A percentile compares a stretch with the other conserved stretches of the same genome.
phyloP scores from a whole-genome alignment of 2,113 vertebrate genomes.

The Mormyrus iriodes region DNA sequence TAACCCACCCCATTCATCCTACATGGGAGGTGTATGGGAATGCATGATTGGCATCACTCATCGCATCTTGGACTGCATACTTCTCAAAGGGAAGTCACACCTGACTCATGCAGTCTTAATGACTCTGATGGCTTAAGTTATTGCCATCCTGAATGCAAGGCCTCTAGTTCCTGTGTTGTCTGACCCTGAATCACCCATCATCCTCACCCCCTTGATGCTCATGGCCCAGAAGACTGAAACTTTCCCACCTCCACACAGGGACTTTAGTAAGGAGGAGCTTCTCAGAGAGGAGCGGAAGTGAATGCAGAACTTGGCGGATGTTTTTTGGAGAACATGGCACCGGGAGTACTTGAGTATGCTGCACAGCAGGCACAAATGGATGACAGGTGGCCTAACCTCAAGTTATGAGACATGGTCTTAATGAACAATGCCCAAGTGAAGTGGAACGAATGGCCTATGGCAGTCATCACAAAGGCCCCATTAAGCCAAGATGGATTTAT shows the following conservation, averaged over 20 bases:
- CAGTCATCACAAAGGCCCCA: no score
- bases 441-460: not conserved
- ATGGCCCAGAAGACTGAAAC: not conserved
- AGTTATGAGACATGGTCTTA: not conserved
- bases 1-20: not conserved
- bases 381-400: not conserved
- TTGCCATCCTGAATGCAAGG: not conserved
- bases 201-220: not conserved
- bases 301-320: not conserved
- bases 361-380: not conserved
- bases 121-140: not conserved
- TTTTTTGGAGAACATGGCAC: not conserved
- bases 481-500: not conserved
- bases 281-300: not conserved
- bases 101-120: not conserved
- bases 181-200: not conserved
- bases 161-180: not conserved
- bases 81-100: not conserved
- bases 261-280: not conserved
- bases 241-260: not conserved
- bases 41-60: not conserved
- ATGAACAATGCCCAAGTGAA: not conserved
- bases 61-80: not conserved
- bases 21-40: not conserved
- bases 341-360: no score